Conservation (phyloP, 1,140 invertebrate genomes). For the Paracyclopina nana region DNA sequence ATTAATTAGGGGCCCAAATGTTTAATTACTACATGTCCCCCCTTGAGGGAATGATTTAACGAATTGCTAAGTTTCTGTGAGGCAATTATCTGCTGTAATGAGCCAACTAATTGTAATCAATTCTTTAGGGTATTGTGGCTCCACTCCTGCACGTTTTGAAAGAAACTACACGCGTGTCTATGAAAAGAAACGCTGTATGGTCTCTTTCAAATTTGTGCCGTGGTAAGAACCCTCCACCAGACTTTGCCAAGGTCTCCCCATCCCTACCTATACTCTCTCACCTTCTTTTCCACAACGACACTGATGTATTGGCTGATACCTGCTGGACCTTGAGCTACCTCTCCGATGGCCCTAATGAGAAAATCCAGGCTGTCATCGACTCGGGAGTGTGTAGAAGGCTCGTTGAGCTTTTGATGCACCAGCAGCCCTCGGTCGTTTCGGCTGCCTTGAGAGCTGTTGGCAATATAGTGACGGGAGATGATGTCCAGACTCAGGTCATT, state of each 20-base stretch:
- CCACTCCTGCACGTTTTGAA: conserved; percentile 35
- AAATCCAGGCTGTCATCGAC: conserved; percentile 93
- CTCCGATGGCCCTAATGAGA: conserved; percentile 90
- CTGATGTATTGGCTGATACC: conserved; percentile 77
- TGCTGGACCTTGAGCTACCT: conserved; percentile 90
- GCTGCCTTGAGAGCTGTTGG: conserved; percentile 85
- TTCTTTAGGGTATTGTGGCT: conserved; percentile 30
- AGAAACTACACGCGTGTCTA: conserved; percentile 58
- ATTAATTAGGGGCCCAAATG: no score
- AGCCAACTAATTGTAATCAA: no score
- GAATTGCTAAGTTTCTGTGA: no score
- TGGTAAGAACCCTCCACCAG: conserved; percentile 87
- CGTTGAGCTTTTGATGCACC: conserved; percentile 72
- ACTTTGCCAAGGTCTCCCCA: conserved; percentile 57
- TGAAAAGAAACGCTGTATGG: conserved; percentile 95
- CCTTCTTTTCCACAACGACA: conserved; percentile 67
- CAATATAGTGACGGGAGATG: conserved; percentile 95
- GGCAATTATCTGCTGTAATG: no score
- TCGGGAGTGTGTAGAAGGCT: conserved; percentile 80
- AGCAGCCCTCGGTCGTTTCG: conserved; percentile 45
- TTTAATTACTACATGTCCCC: not conserved
- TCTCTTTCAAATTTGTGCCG: conserved; percentile 86
- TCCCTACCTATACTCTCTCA: conserved; percentile 68
- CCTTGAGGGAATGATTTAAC: not conserved
- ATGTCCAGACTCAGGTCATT: conserved; percentile 75